Base-by-base conservation (phyloP, 2,113 vertebrate genomes). In the Trogon melanurus region DNA sequence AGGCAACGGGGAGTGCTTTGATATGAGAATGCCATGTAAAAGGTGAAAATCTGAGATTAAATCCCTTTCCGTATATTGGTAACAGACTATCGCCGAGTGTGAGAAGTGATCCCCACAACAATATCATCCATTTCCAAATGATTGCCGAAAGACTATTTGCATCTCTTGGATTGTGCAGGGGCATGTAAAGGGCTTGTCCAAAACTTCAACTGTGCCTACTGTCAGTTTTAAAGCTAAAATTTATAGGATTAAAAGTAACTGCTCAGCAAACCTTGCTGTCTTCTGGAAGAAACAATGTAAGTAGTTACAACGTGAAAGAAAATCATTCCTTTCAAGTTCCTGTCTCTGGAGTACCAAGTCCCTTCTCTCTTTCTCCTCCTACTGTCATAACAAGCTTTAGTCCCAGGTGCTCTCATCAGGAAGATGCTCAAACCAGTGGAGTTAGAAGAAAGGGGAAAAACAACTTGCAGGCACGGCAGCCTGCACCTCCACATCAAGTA, bases 51-150 rank as follows among this genome's bases (percentile, higher is more conserved):
- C 10, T 3, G 45, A 89, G n/a, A 72, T 56, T 23, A 93, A 88
- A 75, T 89, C 57, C 10, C n/a, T 92, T 96, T 61, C 36, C 19
- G 38, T 76, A 27, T 78, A 69, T 69, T 67, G 74, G 58, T 79
- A 75, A 61, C 11, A 53, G 47, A 66, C 61, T 54, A 16, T 41
- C 45, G n/a, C 29, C 66, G 41, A 85, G 82, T 61, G n/a, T 26
- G 41, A 48, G n/a, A 69, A 87, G 53, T 87, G 88, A 67, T 85
- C n/a, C 58, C 75, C 53, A 81, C 83, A 87, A 89, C 84, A 93
- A 65, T 50, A 50, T 79, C 73, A 79, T 81, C 58, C 4, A 1
- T 78, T 92, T 86, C 78, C 76, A 89, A 41, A 48, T 66, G 29
- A 34, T 48, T 91, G 85, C 44, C 53, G 64, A 57, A 90, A 72